Evolutionary conservation across 2,113 vertebrate species (phyloP), one percentile per base, ranked within the genome.

Genomic region (Ceuthmochares aereus): DNA sequence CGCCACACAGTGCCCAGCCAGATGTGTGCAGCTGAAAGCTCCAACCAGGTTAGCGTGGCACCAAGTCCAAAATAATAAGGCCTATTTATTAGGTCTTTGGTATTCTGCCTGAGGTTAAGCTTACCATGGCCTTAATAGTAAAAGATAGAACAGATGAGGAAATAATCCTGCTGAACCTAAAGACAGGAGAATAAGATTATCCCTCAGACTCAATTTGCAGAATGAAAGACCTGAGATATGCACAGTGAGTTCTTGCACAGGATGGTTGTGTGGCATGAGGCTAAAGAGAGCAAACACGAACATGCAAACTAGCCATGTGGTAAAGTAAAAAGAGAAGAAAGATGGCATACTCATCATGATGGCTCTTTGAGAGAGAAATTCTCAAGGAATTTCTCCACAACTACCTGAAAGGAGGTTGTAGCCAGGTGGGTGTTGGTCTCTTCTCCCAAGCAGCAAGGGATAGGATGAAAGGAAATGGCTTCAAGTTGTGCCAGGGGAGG

Each of bases 281-380:
- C 40, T 66, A 10, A 67, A 42, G 43, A 20, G 4, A 68, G 37
- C 47, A 56, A 60, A 56, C 21, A 36, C 3, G 5, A 43, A 12
- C 5, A 1, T 4, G n/a, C 1, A 2, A 29, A 51, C 21, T 29
- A 27, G 22, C 11, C 23, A 42, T 2, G 0, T 1, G 2, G 20
- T 26, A 29, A 81, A 40, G 27, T 3, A 3, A 42, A 59, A 77
- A 30, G 27, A 55, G 63, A 36, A 43, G 37, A 32, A 47, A 64
- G 25, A 49, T 32, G 37, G 22, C 27, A 76, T 45, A 64, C 58
- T 56, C 0, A 0, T 4, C 45, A 34, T 0, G 47, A 34, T 0
- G 3, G 59, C 52, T 60, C 52, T 67, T 32, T 34, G 58, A 45
- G 55, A 54, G 0, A 0, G 34, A 66, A 14, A 22, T 62, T 14